Evolutionary conservation across 2,113 vertebrate species (phyloP), one percentile per base, ranked within the genome.

Genomic region (Lepus europaeus): DNA sequence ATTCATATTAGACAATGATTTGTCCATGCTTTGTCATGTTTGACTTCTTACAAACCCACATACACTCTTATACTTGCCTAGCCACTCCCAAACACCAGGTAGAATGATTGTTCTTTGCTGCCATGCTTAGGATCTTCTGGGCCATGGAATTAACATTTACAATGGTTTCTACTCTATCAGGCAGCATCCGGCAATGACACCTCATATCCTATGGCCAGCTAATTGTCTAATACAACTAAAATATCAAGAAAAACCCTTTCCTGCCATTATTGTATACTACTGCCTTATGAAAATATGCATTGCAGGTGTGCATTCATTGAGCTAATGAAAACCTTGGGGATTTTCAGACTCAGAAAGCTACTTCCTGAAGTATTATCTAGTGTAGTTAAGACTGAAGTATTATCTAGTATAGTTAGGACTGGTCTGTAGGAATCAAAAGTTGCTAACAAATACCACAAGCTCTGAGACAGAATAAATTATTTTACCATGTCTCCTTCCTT

Each of bases 161-260:
- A 82, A 27, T 79, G 5, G 2, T 90, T 95, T 93, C 83, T 51
- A 79, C 74, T 91, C 45, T 79, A 80, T 77, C 51, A 87, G 53
- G 79, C n/a, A 96, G 49, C 23, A 0, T 92, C 88, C 91, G 78
- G 87, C 66, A 76, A 86, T 95, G 94, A 77, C 81, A 86, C 25
- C 68, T 93, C 63, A 88, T 95, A 95, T 97, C 82, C 88, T 93
- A 68, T 61, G 69, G 16, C 61, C 61, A 78, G 82, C 29, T 91
- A 66, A 89, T 72, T 84, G 16, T 91, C 73, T 89, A 90, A 2
- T 90, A 96, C 83, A 93, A 59, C 81, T 39, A 36, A 91, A 91
- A 94, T 80, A 53, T 22, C 94, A 10, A 22, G 61, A 85, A 66
- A 56, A 14, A 3, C 9, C 6, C 56, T 59, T 61, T 82, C 89